Evolutionary conservation across 2,888 invertebrate genomes (phyloP).

Genomic region (Ophioninae sp.): DNA sequence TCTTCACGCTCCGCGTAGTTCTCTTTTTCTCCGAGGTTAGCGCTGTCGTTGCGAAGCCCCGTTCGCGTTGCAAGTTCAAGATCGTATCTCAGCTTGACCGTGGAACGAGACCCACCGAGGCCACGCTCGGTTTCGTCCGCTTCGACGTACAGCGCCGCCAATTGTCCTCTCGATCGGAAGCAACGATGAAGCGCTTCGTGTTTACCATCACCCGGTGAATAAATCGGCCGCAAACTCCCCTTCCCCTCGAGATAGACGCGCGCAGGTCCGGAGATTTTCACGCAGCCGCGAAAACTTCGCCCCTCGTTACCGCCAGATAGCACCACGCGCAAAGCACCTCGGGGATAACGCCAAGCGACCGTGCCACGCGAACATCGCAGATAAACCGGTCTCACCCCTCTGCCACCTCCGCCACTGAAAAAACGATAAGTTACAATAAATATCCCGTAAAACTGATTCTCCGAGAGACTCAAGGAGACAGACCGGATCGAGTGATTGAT

Average conservation of each 20-base stretch:
- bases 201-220: conserved; percentile 82
- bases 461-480: background rate
- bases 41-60: conserved; percentile 6
- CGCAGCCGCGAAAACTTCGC: conserved; percentile 87
- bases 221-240: conserved; percentile 80
- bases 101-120: conserved; percentile 44
- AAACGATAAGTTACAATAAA: background rate
- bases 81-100: conserved; percentile 86
- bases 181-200: conserved; percentile 81
- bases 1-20: conserved; percentile 67
- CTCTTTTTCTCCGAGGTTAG: background rate
- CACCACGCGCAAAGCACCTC: conserved; percentile 87
- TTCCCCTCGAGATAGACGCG: conserved; percentile 77
- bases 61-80: conserved; percentile 81
- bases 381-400: conserved; percentile 89
- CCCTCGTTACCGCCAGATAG: conserved; percentile 83
- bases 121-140: conserved; percentile 77
- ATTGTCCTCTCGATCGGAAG: conserved; percentile 81
- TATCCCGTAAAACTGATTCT: background rate
- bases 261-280: conserved; percentile 82
- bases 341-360: conserved; percentile 89
- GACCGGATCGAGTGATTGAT: too few relatives aligned
- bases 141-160: conserved; percentile 84
- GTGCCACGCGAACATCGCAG: conserved; percentile 88
- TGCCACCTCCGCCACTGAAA: conserved; percentile 84